Conservation (phyloP, 2,888 invertebrate species). For the Capitulum mitella region DNA sequence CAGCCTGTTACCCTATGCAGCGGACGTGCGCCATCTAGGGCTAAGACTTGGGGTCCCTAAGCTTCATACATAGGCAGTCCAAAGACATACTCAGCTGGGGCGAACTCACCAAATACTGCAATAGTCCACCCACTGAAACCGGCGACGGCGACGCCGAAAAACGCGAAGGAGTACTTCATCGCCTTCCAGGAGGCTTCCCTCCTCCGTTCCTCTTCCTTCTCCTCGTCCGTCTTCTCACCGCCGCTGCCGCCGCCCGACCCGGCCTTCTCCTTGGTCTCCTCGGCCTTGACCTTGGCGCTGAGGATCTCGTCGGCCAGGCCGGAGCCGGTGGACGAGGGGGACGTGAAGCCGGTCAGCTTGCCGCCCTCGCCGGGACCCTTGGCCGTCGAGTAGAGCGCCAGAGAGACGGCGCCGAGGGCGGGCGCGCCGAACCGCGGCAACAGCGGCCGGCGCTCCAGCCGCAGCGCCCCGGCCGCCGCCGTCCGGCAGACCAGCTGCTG, state of each 20-base stretch:
- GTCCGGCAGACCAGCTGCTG: not conserved
- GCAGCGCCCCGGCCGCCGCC: not conserved
- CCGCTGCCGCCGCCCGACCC: not conserved
- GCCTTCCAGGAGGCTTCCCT: conserved; percentile 63
- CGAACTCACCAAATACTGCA: conserved; percentile 42
- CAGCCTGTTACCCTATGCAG: too few species aligned
- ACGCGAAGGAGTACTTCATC: conserved; percentile 54
- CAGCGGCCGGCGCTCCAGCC: not conserved
- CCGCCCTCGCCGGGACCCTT: not conserved
- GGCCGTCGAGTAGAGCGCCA: not conserved
- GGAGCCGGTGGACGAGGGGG: not conserved
- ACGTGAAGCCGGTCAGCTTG: not conserved
- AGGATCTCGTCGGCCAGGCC: conserved; percentile 5
- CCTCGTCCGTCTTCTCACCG: conserved; percentile 43
- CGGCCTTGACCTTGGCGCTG: not conserved
- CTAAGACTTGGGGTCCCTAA: too few species aligned
- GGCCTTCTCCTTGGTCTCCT: not conserved
- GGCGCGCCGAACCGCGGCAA: not conserved
- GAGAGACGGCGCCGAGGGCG: not conserved
- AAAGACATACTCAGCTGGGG: too few species aligned
- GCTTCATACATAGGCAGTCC: too few species aligned
- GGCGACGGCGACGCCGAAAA: conserved; percentile 42
- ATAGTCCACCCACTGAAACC: conserved; percentile 41
- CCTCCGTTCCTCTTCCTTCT: conserved; percentile 48
- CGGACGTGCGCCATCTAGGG: too few species aligned